Base-by-base conservation (phyloP, 2,113 vertebrate species). In the Beaufortia kweichowensis region DNA sequence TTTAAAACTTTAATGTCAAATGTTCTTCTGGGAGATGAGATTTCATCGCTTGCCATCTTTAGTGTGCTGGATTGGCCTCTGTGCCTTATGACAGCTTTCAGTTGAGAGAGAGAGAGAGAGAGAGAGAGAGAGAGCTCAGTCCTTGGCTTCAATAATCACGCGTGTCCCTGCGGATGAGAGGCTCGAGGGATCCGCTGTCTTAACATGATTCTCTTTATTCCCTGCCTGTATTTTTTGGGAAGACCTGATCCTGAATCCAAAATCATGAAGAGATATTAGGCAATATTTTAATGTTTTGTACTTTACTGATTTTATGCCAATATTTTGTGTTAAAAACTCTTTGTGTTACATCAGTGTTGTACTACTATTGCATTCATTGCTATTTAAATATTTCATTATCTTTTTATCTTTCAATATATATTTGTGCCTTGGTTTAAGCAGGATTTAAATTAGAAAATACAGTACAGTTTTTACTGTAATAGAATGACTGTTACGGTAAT, bases 1-100 rank as follows among this genome's bases (percentile, higher is more conserved):
- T 88, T 89, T 89, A 86, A 88, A 85, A 86, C 84, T 82, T 83
- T 90, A 91, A 91, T 91, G 87, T 86, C 88, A 84, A 86, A 80
- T 83, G 85, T 86, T 90, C 91, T 85, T 85, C 80, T 82, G 21
- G 2, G 83, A 88, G 86, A 88, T 79, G 84, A 88, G 90, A 91
- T 91, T 89, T 87, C 89, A 91, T 91, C 89, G 76, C 81, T 87
- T 80, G 43, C 76, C 68, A 84, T 87, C 87, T 89, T 90, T 89
- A 89, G 89, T 88, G 87, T 87, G 87, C 88, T 75, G 79, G 39
- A 78, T 77, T 29, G 80, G 86, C 85, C 89, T 84, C 64, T 80
- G 67, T 76, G 21, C 11, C 19, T 26, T 50, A 35, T 55, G 64
- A 75, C 67, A 74, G 55, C 79, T 61, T 46, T 74, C 53, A 67